Evolutionary conservation across 2,797 vertebrate genomes (phyloP).

Genomic region (Gastrophryne carolinensis): DNA sequence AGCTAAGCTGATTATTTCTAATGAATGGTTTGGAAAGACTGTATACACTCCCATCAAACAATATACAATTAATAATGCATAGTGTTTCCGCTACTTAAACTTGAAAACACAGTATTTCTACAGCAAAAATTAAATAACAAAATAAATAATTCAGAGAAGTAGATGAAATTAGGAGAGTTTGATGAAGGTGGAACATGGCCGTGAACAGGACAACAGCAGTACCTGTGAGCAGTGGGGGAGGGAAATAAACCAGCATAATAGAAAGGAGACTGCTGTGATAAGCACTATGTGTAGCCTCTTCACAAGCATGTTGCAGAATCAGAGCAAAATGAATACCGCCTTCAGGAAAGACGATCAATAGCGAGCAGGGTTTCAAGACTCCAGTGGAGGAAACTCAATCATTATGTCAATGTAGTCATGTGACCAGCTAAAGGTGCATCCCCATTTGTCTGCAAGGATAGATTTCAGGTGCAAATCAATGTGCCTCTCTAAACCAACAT

Average conservation of each 20-base stretch:
- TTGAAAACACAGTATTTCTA: slow-evolving; percentile 24
- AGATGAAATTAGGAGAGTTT: slow-evolving; percentile 23
- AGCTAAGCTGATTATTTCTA: slow-evolving; percentile 20
- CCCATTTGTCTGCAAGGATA: neutral
- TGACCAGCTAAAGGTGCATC: neutral
- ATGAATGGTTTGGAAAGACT: neutral
- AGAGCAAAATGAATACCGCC: neutral
- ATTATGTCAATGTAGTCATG: neutral
- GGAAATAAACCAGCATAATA: slow-evolving; percentile 5
- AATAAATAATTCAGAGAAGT: slow-evolving; percentile 37
- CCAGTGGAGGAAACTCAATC: neutral
- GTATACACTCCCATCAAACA: slow-evolving; percentile 18
- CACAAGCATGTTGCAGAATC: neutral
- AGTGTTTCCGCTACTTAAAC: slow-evolving; percentile 17
- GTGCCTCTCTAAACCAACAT: too few relatives aligned
- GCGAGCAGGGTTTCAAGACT: neutral
- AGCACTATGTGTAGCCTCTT: neutral
- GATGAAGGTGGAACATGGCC: slow-evolving; percentile 17
- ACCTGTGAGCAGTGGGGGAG: slow-evolving; percentile 18
- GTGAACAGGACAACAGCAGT: neutral
- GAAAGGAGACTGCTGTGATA: slow-evolving; percentile 8
- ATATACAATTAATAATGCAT: slow-evolving; percentile 27
- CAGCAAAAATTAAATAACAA: slow-evolving; percentile 1
- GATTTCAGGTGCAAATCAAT: neutral
- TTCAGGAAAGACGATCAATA: neutral